Percentiles rank a stretch among this genome's conserved stretches.
Conservation (phyloP, 64 coral and sea anemone genomes). For the Actinia tenebrosa region DNA sequence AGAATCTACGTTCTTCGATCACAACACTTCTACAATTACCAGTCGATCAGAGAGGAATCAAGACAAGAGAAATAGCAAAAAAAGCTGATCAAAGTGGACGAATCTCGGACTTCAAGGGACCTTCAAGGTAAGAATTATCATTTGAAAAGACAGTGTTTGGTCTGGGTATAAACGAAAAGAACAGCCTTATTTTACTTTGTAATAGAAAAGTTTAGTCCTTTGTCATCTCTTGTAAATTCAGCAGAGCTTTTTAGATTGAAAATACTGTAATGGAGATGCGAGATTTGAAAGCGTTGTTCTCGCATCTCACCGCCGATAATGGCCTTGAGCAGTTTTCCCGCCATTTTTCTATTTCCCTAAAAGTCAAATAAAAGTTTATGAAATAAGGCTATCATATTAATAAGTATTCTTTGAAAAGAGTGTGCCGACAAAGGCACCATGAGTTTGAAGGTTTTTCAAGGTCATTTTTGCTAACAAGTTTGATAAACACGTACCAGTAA, state of each 20-base stretch:
- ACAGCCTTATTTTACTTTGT: background rate
- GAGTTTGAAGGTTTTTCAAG: background rate
- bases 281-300: background rate
- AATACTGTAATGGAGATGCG: background rate
- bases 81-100: background rate
- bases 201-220: background rate
- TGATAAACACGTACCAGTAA: background rate
- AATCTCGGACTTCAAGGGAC: background rate
- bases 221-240: background rate
- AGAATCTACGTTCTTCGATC: background rate
- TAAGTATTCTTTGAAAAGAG: background rate
- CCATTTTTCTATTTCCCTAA: background rate
- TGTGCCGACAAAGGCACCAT: background rate
- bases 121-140: background rate
- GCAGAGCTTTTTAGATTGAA: background rate
- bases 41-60: background rate
- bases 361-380: too few species aligned
- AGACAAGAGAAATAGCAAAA: background rate
- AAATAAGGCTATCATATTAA: background rate
- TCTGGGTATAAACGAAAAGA: background rate
- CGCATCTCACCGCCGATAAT: background rate
- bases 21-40: background rate
- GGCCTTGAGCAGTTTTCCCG: background rate
- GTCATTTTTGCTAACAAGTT: background rate
- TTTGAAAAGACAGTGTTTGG: background rate